Evolutionary conservation across 2,797 vertebrate species (phyloP).

Genomic region (Enteromius trimaculatus): DNA sequence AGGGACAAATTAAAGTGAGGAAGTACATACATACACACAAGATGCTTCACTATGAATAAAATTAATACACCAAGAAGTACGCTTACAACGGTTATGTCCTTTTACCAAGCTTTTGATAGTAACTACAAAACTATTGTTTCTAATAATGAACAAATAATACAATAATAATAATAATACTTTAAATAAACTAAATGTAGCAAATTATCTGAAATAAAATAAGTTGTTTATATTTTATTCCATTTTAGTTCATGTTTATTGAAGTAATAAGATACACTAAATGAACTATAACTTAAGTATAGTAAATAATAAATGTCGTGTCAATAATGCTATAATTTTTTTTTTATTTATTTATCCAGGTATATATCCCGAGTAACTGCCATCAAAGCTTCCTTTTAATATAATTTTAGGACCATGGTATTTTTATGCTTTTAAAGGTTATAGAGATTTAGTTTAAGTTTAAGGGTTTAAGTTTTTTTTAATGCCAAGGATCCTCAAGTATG

Average conservation of each 20-base stretch:
- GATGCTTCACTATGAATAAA: background rate
- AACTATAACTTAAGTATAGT: background rate
- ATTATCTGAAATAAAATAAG: background rate
- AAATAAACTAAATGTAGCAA: background rate
- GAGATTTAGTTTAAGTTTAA: background rate
- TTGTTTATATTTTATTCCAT: background rate
- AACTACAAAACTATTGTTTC: background rate
- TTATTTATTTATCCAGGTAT: background rate
- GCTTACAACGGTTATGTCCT: background rate
- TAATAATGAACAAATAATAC: background rate
- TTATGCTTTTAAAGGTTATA: background rate
- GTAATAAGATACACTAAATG: background rate
- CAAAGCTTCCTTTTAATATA: background rate
- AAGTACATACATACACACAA: background rate
- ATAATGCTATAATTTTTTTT: no score
- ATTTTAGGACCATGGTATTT: background rate
- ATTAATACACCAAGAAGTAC: background rate
- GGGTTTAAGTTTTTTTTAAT: no score
- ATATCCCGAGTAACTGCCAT: background rate
- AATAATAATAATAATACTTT: no score
- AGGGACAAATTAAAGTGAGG: slow-evolving; percentile 6
- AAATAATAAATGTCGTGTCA: no score
- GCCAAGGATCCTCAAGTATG: background rate
- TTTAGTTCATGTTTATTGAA: background rate
- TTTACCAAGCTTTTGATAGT: background rate